A percentile compares a stretch with the other conserved stretches of the same genome.
Evolutionary conservation across 2,797 vertebrate genomes (phyloP).

Genomic region (Artibeus lituratus): DNA sequence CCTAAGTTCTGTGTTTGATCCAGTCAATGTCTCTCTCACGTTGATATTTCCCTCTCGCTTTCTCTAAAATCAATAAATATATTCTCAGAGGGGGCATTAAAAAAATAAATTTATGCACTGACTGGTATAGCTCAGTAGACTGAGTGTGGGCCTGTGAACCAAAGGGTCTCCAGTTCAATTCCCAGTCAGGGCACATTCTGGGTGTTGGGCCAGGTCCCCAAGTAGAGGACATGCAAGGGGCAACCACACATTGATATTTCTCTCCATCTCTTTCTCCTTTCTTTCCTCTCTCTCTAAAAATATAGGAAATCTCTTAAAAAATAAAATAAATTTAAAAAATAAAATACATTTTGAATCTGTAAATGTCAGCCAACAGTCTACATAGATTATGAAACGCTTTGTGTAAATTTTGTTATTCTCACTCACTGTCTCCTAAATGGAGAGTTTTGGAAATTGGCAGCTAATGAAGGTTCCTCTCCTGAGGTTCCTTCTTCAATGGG

Average conservation of each 20-base stretch:
- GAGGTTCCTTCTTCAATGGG: neutral
- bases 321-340: neutral
- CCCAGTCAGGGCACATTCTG: no score
- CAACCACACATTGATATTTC: no score
- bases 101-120: neutral
- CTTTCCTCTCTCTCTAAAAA: no score
- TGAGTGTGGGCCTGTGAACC: no score
- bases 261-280: no score
- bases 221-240: no score
- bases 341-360: neutral
- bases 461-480: neutral
- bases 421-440: neutral
- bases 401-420: neutral
- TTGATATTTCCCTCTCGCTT: neutral
- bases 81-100: neutral
- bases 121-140: no score
- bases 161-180: no score
- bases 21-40: neutral
- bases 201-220: no score
- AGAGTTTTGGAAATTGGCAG: neutral
- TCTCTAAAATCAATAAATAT: neutral
- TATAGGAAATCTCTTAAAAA: no score
- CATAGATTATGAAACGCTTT: neutral
- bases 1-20: neutral
- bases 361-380: neutral